Evolutionary conservation across 2,797 vertebrate genomes (phyloP).

Genomic region (Phoeniculus purpureus): DNA sequence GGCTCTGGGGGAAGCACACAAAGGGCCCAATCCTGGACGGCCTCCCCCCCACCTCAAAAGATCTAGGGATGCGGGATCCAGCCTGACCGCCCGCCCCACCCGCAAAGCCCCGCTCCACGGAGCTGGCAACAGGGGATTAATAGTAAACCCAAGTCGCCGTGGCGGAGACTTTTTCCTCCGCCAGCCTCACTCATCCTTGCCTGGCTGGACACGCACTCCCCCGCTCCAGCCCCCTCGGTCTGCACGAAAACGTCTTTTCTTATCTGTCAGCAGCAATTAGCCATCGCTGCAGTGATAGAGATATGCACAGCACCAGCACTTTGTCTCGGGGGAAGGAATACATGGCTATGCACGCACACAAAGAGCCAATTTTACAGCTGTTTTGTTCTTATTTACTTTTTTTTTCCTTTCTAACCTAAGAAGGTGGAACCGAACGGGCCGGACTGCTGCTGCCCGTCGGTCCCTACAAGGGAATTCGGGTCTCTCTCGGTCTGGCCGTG

Average conservation of each 20-base stretch:
- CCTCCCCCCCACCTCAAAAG: neutral
- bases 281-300: neutral
- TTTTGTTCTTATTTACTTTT: neutral
- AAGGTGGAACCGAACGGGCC: neutral
- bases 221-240: neutral
- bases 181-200: neutral
- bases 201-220: neutral
- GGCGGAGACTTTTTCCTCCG: neutral
- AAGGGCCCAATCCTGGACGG: neutral
- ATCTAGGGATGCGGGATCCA: neutral
- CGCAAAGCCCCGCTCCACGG: neutral
- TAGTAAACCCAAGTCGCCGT: neutral
- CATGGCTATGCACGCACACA: neutral
- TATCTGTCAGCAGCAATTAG: constrained; percentile 20
- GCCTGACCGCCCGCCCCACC: neutral
- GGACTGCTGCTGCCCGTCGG: neutral
- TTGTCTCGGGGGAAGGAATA: neutral
- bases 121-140: neutral
- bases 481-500: neutral
- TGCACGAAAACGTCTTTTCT: neutral
- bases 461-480: neutral
- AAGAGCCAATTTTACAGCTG: neutral
- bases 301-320: neutral
- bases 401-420: neutral
- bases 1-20: neutral